Evolutionary conservation across 1,140 invertebrate genomes (phyloP).

Genomic region (Glossosoma conforme): DNA sequence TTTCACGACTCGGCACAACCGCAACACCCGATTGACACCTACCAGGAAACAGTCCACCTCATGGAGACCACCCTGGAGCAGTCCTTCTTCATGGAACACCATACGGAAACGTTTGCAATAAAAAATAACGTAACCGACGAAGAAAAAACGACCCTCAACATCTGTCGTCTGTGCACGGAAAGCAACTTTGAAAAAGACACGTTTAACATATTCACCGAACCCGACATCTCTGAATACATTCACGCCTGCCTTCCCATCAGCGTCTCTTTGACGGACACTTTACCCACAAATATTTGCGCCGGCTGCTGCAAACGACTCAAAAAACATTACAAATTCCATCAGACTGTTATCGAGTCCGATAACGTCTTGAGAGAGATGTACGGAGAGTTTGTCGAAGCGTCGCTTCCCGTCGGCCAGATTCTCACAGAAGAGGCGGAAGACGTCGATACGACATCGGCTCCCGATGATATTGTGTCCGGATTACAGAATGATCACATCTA

Average conservation of each 20-base stretch:
- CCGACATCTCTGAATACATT: constrained; percentile 9
- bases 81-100: constrained; percentile 2
- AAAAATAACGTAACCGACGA: neutral
- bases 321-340: constrained; percentile 19
- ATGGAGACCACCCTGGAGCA: constrained; percentile 1
- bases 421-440: neutral
- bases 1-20: neutral
- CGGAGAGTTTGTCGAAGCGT: neutral
- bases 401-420: neutral
- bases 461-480: neutral
- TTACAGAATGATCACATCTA: constrained; percentile 19
- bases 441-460: neutral
- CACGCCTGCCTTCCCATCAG: constrained; percentile 10
- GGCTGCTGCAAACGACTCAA: constrained; percentile 5
- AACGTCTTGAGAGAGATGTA: constrained; percentile 17
- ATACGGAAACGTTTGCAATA: neutral
- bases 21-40: constrained; percentile 8
- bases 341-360: constrained; percentile 12
- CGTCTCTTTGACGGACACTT: constrained; percentile 4
- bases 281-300: constrained; percentile 16
- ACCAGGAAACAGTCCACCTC: constrained; percentile 9
- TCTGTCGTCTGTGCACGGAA: constrained; percentile 15
- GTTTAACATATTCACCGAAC: constrained; percentile 10
- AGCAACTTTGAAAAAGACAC: constrained; percentile 5
- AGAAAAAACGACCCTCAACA: neutral